phyloP scores from a whole-genome alignment of 2,113 vertebrate species.

The Gallinago paraguaiae region DNA sequence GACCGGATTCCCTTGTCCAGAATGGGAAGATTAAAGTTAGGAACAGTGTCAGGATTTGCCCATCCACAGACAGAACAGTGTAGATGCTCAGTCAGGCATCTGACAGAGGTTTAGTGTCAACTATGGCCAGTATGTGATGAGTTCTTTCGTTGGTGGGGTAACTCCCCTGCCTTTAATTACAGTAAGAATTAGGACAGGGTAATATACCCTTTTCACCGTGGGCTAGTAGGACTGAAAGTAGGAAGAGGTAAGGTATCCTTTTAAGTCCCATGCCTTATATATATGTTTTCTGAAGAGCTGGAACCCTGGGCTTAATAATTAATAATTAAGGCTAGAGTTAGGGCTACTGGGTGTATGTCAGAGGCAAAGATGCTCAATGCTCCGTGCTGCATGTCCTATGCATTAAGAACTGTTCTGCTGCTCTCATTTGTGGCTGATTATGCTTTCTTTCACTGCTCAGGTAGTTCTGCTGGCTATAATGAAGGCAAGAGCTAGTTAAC shows the following conservation, averaged over 20 bases:
- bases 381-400: not conserved
- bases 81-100: not conserved
- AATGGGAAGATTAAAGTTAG: not conserved
- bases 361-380: not conserved
- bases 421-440: not conserved
- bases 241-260: not conserved
- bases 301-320: not conserved
- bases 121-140: not conserved
- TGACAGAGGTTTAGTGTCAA: not conserved
- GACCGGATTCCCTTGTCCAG: not conserved
- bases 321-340: not conserved
- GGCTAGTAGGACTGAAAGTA: not conserved
- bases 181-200: not conserved
- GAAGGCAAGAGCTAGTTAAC: not conserved
- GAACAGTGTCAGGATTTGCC: not conserved
- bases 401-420: not conserved
- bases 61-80: not conserved
- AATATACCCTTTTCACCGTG: not conserved
- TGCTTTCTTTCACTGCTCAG: not conserved
- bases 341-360: not conserved
- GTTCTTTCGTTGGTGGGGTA: not conserved
- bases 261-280: not conserved
- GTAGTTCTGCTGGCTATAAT: not conserved
- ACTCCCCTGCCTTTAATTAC: not conserved
- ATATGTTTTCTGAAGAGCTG: not conserved